A percentile compares a stretch with the other conserved stretches of the same genome.
Evolutionary conservation across 2,113 vertebrate genomes (phyloP).

Genomic region (Pterocles orientalis): DNA sequence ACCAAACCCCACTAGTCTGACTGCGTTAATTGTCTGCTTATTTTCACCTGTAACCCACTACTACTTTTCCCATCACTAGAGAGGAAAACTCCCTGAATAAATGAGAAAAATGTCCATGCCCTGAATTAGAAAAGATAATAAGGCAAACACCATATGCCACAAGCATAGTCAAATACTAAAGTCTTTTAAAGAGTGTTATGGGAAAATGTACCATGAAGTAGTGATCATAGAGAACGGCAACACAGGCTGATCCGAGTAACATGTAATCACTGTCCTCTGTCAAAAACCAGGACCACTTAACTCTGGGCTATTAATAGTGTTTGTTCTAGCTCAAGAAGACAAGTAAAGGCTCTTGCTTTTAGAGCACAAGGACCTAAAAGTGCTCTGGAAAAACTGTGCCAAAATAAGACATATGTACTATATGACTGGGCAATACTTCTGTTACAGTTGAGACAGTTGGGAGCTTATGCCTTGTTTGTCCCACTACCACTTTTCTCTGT

Average conservation of each 20-base stretch:
- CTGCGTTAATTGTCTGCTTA: constrained; percentile 50
- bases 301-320: not conserved
- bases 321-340: not conserved
- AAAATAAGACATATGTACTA: not conserved
- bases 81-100: not conserved
- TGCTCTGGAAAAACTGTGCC: not conserved
- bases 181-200: not conserved
- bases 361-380: not conserved
- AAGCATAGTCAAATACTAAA: not conserved
- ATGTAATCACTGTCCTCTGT: not conserved
- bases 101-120: not conserved
- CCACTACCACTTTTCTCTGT: not conserved
- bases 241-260: not conserved
- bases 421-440: not conserved
- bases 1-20: not conserved
- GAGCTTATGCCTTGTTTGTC: not conserved
- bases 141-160: not conserved
- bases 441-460: not conserved
- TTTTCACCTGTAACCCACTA: constrained; percentile 52
- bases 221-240: not conserved
- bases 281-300: not conserved
- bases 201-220: not conserved
- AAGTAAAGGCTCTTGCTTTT: not conserved
- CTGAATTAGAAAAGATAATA: not conserved
- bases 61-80: not conserved